Percentiles rank a stretch among this genome's conserved stretches.
These are phyloP conservation scores for Daubentonia madagascariensis DNA, from an alignment of 2,113 vertebrate species.

Conservation along the genomic window DNA sequence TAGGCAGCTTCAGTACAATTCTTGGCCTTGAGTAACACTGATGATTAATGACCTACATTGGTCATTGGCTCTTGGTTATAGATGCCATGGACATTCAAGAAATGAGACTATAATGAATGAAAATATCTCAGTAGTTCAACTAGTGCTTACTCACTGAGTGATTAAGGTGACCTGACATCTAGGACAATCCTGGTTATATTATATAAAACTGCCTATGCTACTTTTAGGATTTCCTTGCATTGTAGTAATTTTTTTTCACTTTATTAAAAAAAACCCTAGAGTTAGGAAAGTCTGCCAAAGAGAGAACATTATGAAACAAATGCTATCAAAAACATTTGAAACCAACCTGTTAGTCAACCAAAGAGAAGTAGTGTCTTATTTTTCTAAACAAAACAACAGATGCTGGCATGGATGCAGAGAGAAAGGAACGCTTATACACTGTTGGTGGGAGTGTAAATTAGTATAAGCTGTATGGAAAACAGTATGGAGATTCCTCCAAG, in stretches of 20 bases:
- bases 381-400: no score
- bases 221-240: slow-evolving; percentile 38
- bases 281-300: neutral
- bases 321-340: neutral
- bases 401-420: no score
- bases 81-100: slow-evolving; percentile 37
- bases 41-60: slow-evolving; percentile 57
- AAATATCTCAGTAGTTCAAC: slow-evolving; percentile 33
- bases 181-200: neutral
- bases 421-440: no score
- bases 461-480: no score
- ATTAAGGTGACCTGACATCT: slow-evolving; percentile 20
- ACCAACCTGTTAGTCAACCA: neutral
- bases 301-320: neutral
- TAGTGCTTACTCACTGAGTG: slow-evolving; percentile 37
- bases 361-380: neutral
- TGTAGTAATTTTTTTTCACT: neutral
- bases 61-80: slow-evolving; percentile 52
- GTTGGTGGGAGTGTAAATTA: no score
- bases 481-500: no score
- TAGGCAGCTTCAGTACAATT: neutral
- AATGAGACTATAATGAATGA: slow-evolving; percentile 19
- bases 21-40: neutral
- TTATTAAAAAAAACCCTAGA: neutral
- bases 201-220: neutral